Evolutionary conservation across 2,888 invertebrate species (phyloP), one percentile per base, ranked within the genome.

Genomic region (Chloroclystis v-ata): DNA sequence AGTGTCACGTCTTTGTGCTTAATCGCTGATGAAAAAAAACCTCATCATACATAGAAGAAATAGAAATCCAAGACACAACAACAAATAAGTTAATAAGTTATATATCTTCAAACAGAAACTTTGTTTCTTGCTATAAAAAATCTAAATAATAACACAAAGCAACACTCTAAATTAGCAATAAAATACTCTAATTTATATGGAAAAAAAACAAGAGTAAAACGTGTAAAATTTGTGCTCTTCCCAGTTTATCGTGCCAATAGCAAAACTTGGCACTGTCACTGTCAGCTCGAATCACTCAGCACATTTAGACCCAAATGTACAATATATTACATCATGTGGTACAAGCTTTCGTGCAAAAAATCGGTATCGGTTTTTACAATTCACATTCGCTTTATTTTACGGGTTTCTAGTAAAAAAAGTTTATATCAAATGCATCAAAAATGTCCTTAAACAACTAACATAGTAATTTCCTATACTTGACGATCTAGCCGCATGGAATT

Each of bases 381-480:
- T 78, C 81, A 81, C 80, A 73, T 78, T 72, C 75, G 74, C 76
- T 75, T 79, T 76, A 78, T 75, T 77, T 73, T 77, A 72, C 72
- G 80, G 83, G 78, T 85, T 79, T 75, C 85, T 86, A 87, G 86
- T 86, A 87, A 87, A 87, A 87, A 87, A 86, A 85, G 86, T 87
- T 84, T 76, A 82, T 84, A 83, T 84, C 87, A 87, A 87, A 87
- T 87, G 87, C 87, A 83, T 87, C 85, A 84, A 87, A 87, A 87
- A 87, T 86, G 80, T 85, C 83, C 87, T 87, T 87, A 86, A 73
- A 84, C 78, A 78, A 83, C 86, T 87, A 86, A 86, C 83, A 77
- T 84, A 85, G 83, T 84, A 79, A 76, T 72, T 71, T 61, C 75
- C 78, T 80, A 81, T 75, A 75, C 68, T 72, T 52, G 53, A 54